Conservation (phyloP, 2,888 invertebrate species). For the Tigriopus californicus region DNA sequence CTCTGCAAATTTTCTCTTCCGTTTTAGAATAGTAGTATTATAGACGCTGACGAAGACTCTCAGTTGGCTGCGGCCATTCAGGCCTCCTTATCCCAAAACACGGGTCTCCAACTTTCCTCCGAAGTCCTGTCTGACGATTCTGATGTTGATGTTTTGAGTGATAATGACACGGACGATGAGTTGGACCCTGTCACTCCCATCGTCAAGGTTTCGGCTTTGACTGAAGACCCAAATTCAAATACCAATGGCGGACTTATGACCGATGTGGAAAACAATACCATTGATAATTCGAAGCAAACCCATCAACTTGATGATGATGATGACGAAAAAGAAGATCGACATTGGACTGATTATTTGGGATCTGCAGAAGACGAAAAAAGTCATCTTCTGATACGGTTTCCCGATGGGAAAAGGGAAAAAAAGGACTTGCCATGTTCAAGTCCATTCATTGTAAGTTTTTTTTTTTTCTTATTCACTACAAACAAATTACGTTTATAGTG, state of each 20-base stretch:
- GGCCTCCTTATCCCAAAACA: conserved; percentile 26
- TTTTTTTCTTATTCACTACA: neutral
- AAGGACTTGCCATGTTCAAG: conserved; percentile 5
- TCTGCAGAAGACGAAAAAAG: neutral
- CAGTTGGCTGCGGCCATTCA: conserved; percentile 31
- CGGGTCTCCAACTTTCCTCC: too few species aligned
- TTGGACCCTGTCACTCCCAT: too few species aligned
- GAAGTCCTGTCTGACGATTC: conserved; percentile 18
- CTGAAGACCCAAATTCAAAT: too few species aligned
- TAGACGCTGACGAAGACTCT: conserved; percentile 30
- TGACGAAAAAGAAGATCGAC: neutral
- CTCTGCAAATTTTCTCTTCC: neutral
- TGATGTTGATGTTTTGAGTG: conserved; percentile 22
- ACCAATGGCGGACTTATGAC: too few species aligned
- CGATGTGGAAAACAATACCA: neutral
- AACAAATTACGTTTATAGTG: neutral
- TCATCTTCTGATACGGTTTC: conserved; percentile 8
- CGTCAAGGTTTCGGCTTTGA: too few species aligned
- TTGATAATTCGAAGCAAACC: neutral
- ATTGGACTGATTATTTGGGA: conserved; percentile 10
- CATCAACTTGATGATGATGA: neutral
- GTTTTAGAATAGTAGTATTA: conserved; percentile 23
- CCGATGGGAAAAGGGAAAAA: conserved; percentile 4
- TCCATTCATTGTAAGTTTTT: conserved; percentile 2
- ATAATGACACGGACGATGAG: neutral